A percentile compares a stretch with the other conserved stretches of the same genome.
These are phyloP conservation scores for Anagyrus pseudococci DNA, from an alignment of 2,888 invertebrate species.

Conservation along the genomic window DNA sequence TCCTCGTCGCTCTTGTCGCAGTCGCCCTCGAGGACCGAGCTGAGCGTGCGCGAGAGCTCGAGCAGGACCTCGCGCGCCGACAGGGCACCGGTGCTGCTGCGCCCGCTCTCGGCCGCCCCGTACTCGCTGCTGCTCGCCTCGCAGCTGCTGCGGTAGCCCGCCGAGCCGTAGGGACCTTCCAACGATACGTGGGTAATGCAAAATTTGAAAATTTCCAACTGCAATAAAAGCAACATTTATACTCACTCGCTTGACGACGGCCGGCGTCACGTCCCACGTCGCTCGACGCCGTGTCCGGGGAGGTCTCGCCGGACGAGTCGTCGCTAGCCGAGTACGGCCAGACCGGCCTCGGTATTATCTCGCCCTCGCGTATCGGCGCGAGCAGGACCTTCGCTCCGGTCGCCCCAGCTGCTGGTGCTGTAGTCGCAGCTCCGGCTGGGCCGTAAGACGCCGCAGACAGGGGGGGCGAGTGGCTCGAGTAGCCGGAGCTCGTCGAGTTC, in stretches of 20 bases:
- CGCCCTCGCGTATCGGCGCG: conserved; percentile 52
- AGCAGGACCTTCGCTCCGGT: conserved; percentile 41
- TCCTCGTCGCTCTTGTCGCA: conserved; percentile 49
- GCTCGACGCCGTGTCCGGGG: conserved; percentile 22
- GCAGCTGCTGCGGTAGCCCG: conserved; percentile 23
- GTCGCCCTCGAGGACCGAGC: conserved; percentile 53
- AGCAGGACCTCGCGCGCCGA: conserved; percentile 50
- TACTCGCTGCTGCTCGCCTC: conserved; percentile 19
- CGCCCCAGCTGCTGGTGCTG: not conserved
- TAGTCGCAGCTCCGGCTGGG: conserved; percentile 24
- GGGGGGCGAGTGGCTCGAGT: conserved; percentile 53
- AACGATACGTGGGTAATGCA: too few species aligned
- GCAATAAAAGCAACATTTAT: too few species aligned
- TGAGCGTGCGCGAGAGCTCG: conserved; percentile 51
- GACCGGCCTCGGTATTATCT: conserved; percentile 52
- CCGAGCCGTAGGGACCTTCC: conserved; percentile 45
- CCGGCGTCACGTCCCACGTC: conserved; percentile 41
- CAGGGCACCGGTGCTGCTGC: not conserved
- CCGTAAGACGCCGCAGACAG: conserved; percentile 48
- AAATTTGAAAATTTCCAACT: too few species aligned
- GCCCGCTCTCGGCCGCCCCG: conserved; percentile 12
- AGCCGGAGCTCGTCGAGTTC: conserved; percentile 55
- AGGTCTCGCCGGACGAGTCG: conserved; percentile 13
- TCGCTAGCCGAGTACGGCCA: conserved; percentile 44
- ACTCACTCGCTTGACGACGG: conserved; percentile 9